phyloP scores from a whole-genome alignment of 2,113 vertebrate genomes.

The Actenoides hombroni region DNA sequence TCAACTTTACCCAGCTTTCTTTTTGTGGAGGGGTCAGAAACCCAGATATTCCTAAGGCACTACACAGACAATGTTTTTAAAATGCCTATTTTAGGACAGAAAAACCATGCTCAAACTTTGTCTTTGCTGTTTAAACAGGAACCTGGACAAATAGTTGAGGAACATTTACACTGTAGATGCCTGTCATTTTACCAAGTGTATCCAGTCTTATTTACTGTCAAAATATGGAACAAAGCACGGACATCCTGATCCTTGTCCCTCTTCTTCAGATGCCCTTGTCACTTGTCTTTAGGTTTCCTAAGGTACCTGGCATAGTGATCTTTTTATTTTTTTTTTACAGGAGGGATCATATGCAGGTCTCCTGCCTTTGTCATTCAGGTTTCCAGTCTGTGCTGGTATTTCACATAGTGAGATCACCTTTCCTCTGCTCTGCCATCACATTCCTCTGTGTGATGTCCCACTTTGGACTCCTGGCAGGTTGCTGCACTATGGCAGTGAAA shows the following conservation, averaged over 20 bases:
- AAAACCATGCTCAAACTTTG: background rate
- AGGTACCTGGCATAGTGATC: background rate
- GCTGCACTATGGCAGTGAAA: background rate
- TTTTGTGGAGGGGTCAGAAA: background rate
- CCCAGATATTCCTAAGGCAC: background rate
- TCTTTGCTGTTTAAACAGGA: background rate
- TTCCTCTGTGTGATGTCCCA: background rate
- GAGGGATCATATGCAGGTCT: background rate
- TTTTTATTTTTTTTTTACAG: background rate
- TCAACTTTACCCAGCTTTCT: background rate
- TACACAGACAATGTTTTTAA: background rate
- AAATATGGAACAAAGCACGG: background rate
- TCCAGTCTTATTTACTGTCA: background rate
- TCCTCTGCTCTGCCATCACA: rapidly evolving
- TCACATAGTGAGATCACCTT: background rate
- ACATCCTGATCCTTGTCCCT: background rate
- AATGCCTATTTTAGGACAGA: background rate
- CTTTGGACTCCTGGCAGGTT: background rate
- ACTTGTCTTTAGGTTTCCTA: background rate
- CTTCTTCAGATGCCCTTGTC: background rate
- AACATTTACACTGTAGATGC: background rate
- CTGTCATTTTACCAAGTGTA: background rate
- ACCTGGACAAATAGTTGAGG: background rate
- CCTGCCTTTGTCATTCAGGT: background rate
- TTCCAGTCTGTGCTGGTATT: background rate